phyloP scores from a whole-genome alignment of 2,888 invertebrate species.

The Neocrepidodera transversa region DNA sequence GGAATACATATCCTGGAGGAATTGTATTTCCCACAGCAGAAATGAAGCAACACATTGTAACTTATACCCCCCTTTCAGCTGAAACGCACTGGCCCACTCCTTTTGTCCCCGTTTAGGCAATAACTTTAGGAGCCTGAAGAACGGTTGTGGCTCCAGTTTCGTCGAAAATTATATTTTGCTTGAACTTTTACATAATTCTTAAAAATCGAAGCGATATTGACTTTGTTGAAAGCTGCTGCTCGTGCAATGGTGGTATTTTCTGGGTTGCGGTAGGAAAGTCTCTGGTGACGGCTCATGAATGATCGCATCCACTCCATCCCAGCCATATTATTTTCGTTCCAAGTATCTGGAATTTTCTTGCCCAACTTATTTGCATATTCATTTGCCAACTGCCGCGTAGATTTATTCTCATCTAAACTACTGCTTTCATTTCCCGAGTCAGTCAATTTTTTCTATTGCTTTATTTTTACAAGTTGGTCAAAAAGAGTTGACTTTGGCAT shows the following conservation, averaged over 20 bases:
- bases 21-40: conserved; percentile 12
- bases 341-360: conserved; percentile 1
- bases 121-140: background rate
- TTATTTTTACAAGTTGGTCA: background rate
- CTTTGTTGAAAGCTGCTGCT: conserved; percentile 1
- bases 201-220: background rate
- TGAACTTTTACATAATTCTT: conserved; percentile 15
- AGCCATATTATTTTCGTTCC: conserved; percentile 18
- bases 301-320: conserved; percentile 27
- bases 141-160: conserved; percentile 32
- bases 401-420: too few relatives aligned
- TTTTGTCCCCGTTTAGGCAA: background rate
- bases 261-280: conserved; percentile 31
- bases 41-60: background rate
- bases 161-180: conserved; percentile 19
- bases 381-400: too few relatives aligned
- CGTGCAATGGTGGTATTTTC: background rate
- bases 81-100: background rate
- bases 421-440: background rate
- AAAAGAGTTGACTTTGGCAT: background rate
- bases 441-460: background rate
- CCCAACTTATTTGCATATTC: background rate
- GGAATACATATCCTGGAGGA: conserved; percentile 40
- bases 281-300: conserved; percentile 24
- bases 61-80: conserved; percentile 21